Evolutionary conservation across 2,113 vertebrate genomes (phyloP), one percentile per base, ranked within the genome.

Genomic region (Vicugna pacos): DNA sequence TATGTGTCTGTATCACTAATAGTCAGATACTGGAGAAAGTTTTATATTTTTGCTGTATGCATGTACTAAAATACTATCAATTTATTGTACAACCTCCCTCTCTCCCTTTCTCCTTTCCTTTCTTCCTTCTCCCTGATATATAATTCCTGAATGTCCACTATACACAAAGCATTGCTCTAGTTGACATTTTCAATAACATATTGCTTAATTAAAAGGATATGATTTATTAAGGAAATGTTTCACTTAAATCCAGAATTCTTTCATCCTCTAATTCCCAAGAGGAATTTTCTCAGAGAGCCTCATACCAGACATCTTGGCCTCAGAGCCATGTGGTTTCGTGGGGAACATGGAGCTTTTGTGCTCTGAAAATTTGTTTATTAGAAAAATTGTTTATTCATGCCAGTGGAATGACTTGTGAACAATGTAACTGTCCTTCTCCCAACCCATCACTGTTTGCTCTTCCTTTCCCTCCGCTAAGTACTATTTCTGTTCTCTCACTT

Each of bases 191-290:
- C 58, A 90, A 64, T 75, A 48, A 6, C 6, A 24, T 30, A 65
- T 16, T 42, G 16, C 10, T 67, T 89, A 89, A 54, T 52, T 85
- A 77, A 90, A 83, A 86, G 17, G 48, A 52, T 56, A n/a, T 22
- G 50, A 65, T 89, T 89, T 94, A 38, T 67, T 54, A 56, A 62
- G 85, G 22, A 75, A 30, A 89, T 52, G 35, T n/a, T 86, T 90
- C 65, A 80, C 56, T 92, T 60, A 67, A 70, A 48, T 48, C 30
- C 75, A 82, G 30, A 30, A 26, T 32, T 60, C n/a, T 81, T 70
- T 96, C 20, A 19, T 76, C 52, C 52, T 77, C 46, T n/a, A 17
- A 17, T 48, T 70, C 30, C 26, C 75, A 62, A 20, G 48, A n/a
- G n/a, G n/a, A 16, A 30, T 62, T 89, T 86, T 69, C 73, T 93